A percentile compares a stretch with the other conserved stretches of the same genome.
phyloP scores from a whole-genome alignment of 2,113 vertebrate genomes.

The Pachypanchax playfairii region DNA sequence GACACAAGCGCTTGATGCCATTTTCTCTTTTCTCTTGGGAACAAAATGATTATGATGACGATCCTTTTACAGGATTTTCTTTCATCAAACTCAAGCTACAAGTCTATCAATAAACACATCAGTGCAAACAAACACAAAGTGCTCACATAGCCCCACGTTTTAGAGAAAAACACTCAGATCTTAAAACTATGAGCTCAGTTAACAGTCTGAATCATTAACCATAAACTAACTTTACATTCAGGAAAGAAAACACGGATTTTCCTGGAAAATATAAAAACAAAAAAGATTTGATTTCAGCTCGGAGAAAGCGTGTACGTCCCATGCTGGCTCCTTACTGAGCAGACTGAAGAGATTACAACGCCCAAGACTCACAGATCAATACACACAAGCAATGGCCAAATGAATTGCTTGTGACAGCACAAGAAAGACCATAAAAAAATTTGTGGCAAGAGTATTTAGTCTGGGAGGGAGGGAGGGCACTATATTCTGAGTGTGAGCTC shows the following conservation, averaged over 20 bases:
- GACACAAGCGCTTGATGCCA: conserved; percentile 63
- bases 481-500: conserved; percentile 12
- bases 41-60: conserved; percentile 69
- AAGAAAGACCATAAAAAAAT: conserved; percentile 52
- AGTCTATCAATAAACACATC: conserved; percentile 57
- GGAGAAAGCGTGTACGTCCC: conserved; percentile 13
- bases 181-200: conserved; percentile 9
- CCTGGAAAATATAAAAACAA: conserved; percentile 27
- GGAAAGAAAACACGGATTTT: conserved; percentile 28
- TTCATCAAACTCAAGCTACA: conserved; percentile 66
- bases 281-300: conserved; percentile 42
- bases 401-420: conserved; percentile 80
- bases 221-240: conserved; percentile 8
- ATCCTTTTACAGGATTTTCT: conserved; percentile 68
- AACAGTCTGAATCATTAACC: conserved; percentile 17
- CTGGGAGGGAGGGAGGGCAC: conserved; percentile 6
- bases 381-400: conserved; percentile 76
- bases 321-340: conserved; percentile 62
- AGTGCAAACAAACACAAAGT: conserved; percentile 52
- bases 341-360: conserved; percentile 78
- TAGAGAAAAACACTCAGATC: conserved; percentile 6
- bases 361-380: conserved; percentile 76
- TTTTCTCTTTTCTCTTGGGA: conserved; percentile 62
- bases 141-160: conserved; percentile 7
- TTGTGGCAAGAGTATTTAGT: conserved; percentile 39